Conservation (phyloP, 1,140 invertebrate genomes). For the Aphelinus certus region DNA sequence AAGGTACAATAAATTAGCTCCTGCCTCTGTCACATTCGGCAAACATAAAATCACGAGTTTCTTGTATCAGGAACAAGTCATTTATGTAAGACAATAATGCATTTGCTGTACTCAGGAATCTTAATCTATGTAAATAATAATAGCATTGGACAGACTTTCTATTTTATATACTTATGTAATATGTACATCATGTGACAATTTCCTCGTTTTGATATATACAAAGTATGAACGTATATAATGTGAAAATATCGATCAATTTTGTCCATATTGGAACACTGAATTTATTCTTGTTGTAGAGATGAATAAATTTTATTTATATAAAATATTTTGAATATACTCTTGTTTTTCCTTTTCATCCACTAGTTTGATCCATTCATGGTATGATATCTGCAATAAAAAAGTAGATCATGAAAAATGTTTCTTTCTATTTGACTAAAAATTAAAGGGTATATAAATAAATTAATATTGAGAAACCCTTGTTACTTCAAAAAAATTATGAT, state of each 20-base stretch:
- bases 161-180: slow-evolving; percentile 29
- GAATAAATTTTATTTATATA: slow-evolving; percentile 17
- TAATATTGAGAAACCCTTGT: no score
- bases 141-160: slow-evolving; percentile 19
- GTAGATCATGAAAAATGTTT: neutral
- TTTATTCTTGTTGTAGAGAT: slow-evolving; percentile 14
- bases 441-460: no score
- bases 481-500: neutral
- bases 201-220: slow-evolving; percentile 12
- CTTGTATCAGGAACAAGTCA: neutral
- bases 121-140: slow-evolving; percentile 25
- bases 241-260: slow-evolving; percentile 15
- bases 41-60: no score
- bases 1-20: slow-evolving; percentile 11
- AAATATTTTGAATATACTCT: slow-evolving; percentile 23
- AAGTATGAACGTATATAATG: neutral
- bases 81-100: slow-evolving; percentile 17
- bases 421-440: no score
- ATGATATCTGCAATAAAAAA: slow-evolving; percentile 42
- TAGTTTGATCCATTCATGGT: slow-evolving; percentile 33
- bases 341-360: slow-evolving; percentile 6
- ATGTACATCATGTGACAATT: slow-evolving; percentile 15
- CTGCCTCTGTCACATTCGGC: neutral
- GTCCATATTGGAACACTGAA: slow-evolving; percentile 15
- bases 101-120: neutral